A percentile compares a stretch with the other conserved stretches of the same genome.
These are phyloP conservation scores for Oncopeltus fasciatus DNA, from an alignment of 1,140 invertebrate genomes.

Conservation along the genomic window DNA sequence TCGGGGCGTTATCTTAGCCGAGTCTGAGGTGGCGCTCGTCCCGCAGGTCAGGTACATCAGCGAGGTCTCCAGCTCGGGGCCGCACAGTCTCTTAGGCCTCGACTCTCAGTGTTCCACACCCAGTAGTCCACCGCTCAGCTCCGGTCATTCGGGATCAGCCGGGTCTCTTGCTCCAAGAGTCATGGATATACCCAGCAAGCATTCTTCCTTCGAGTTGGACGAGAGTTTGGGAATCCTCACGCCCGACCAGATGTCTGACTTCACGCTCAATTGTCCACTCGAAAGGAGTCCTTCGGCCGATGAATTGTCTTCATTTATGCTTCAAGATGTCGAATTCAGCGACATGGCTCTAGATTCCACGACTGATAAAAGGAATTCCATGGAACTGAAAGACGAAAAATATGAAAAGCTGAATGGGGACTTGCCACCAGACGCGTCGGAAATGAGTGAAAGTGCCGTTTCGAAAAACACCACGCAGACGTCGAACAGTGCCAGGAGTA, in stretches of 20 bases:
- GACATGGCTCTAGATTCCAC: slow-evolving; percentile 4
- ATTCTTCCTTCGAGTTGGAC: slow-evolving; percentile 58
- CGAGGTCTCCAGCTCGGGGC: slow-evolving; percentile 18
- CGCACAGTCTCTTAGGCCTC: slow-evolving; percentile 18
- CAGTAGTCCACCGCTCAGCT: slow-evolving; percentile 16
- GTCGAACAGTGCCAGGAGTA: slow-evolving; percentile 11
- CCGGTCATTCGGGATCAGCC: slow-evolving; percentile 27
- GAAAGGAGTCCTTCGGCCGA: slow-evolving; percentile 20
- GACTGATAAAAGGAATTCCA: slow-evolving; percentile 8
- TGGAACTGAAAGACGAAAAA: slow-evolving; percentile 17
- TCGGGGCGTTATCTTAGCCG: slow-evolving; percentile 37
- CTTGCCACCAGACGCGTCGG: neutral
- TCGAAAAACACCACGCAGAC: slow-evolving; percentile 13
- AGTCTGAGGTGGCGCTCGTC: slow-evolving; percentile 30
- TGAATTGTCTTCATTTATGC: slow-evolving; percentile 16
- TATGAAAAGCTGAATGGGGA: neutral
- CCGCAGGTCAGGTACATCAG: slow-evolving; percentile 6
- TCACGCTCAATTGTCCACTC: slow-evolving; percentile 24
- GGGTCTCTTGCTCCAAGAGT: slow-evolving; percentile 25
- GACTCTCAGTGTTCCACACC: slow-evolving; percentile 19
- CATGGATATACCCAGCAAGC: slow-evolving; percentile 37
- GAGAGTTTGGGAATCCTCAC: slow-evolving; percentile 72
- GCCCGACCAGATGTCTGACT: slow-evolving; percentile 71
- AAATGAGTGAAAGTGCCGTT: slow-evolving; percentile 16
- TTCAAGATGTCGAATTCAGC: slow-evolving; percentile 11